Base-by-base conservation (phyloP, 2,888 invertebrate species). In the Drosophila seclusa region DNA sequence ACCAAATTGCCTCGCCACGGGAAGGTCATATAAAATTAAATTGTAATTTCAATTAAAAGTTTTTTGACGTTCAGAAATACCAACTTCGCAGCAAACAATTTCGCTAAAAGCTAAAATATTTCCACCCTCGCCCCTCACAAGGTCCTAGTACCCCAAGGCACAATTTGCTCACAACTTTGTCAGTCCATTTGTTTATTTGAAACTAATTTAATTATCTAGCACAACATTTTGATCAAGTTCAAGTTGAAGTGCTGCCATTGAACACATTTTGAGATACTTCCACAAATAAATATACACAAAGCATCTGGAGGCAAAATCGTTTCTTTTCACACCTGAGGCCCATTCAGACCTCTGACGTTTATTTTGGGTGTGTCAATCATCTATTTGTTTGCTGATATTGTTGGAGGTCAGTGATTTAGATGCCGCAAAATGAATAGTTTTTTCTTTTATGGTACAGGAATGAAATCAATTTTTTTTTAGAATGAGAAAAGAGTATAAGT, bases 1-100 rank as follows among this genome's bases (percentile, higher is more conserved):
- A 11, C 18, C 48, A 74, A 79, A 67, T 76, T 71, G 69, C 48
- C 50, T 58, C 31, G 49, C 62, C 49, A 45, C 16, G 29, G 45
- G 59, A 65, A 75, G 69, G 73, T 59, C 59, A 24, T 29, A 8
- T 1, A 11, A 65, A 54, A 73, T 76, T 54, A 64, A 76, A 68
- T 73, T 73, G 60, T 64, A 78, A 78, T 84, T 82, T 61, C 78
- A 80, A 85, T 85, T 80, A 78, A 85, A 84, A 87, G 69, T 83
- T 68, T 61, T 40, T 55, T 48, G 68, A 52, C 61, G 62, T 52
- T 69, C 58, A 40, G 45, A 69, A 61, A 70, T 68, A 62, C 49
- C 31, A 78, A 74, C 55, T 49, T 68, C 74, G 11, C 27, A 52
- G 40, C 57, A 70, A 71, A 64, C 62, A 72, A 83, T 86, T 83